Percentiles rank a stretch among this genome's conserved stretches.
These are phyloP conservation scores for Melitaea cinxia DNA, from an alignment of 1,140 invertebrate species.

Conservation along the genomic window DNA sequence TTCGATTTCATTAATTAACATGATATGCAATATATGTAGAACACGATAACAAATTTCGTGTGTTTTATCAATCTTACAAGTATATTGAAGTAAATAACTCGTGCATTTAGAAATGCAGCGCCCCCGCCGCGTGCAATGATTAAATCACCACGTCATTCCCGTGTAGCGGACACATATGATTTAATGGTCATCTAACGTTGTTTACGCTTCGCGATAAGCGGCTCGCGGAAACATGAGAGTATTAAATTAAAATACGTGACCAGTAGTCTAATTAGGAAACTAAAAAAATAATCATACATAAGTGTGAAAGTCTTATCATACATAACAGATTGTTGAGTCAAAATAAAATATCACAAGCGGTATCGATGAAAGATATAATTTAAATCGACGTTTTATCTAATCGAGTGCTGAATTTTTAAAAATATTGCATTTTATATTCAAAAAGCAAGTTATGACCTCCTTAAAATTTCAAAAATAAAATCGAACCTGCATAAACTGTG, in stretches of 20 bases:
- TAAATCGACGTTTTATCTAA: neutral
- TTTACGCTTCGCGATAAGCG: conserved; percentile 59
- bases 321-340: neutral
- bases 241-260: conserved; percentile 26
- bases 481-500: neutral
- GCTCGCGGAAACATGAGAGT: conserved; percentile 43
- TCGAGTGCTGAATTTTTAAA: neutral
- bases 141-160: conserved; percentile 54
- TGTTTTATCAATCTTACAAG: neutral
- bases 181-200: conserved; percentile 58
- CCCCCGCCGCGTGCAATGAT: conserved; percentile 34
- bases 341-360: neutral
- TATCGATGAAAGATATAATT: neutral
- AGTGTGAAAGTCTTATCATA: neutral
- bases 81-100: conserved; percentile 2
- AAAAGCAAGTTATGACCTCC: neutral
- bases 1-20: no score
- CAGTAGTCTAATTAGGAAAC: conserved; percentile 10
- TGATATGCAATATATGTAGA: no score
- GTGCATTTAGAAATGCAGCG: conserved; percentile 28
- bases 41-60: no score
- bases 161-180: conserved; percentile 59
- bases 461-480: conserved; percentile 1
- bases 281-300: neutral
- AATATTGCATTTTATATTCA: neutral